Evolutionary conservation across 2,888 invertebrate species (phyloP), one percentile per base, ranked within the genome.

Genomic region (Caenorhabditis wallacei): DNA sequence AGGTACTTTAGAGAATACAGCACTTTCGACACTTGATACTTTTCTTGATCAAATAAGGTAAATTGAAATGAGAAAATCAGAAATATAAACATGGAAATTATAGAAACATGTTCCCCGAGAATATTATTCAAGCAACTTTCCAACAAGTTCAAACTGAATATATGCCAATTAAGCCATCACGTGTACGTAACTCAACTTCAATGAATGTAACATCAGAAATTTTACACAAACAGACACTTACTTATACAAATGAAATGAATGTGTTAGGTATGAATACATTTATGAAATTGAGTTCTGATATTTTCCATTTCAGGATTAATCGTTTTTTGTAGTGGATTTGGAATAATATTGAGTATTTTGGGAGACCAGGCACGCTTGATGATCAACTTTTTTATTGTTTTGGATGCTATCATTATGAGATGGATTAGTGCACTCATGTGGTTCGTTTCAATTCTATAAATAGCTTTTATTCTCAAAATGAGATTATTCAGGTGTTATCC

Each of bases 31-130:
- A 87, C 92, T 96, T 92, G 96, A 97, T 92, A 96, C 96, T 89
- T 94, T 96, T 88, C 93, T 97, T 91, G 96, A 97, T 94, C 95
- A 97, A 92, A 96, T 97, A 91, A 94, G 96, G 96, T 96, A 74
- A 30, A 30, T 3, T 5, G 3, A 30, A 8, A 5, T 8, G 8
- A 30, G 30, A 5, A 8, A 30, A 30, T 30, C 46, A 48, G 46
- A 13, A 48, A 16, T 43, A 2, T 43, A 10, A 10, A n/a, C n/a
- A n/a, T n/a, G n/a, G n/a, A n/a, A n/a, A n/a, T n/a, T n/a, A n/a
- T n/a, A 96, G 96, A 93, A 97, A 97, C 93, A 95, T 96, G 92
- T 95, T 97, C 92, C 96, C 96, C 18, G 96, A 96, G 92, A 97
- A 97, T 93, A 94, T 97, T 87, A 95, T 97, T 91, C 95, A 96